These are phyloP conservation scores for Holothuria scabra DNA, from an alignment of 53 echinoderm and acorn worm genomes.

Conservation along the genomic window DNA sequence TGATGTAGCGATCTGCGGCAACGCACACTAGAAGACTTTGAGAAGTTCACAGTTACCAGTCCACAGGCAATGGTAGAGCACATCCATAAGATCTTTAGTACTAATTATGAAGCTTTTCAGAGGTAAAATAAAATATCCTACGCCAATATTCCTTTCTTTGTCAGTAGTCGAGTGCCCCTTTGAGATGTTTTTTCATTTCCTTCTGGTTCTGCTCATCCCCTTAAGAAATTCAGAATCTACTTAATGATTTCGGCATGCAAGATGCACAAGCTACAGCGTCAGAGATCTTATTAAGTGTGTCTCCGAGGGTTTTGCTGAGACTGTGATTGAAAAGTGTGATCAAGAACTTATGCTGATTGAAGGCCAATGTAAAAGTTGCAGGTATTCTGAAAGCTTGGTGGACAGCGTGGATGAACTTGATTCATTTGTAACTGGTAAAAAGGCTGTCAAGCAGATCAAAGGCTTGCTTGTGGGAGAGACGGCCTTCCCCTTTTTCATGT, in stretches of 20 bases:
- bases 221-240: conserved; percentile 35
- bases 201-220: conserved; percentile 38
- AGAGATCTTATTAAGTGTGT: conserved; percentile 36
- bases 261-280: conserved; percentile 20
- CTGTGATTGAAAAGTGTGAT: conserved; percentile 47
- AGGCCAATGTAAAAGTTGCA: conserved; percentile 39
- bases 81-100: conserved; percentile 2
- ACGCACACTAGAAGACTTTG: no score
- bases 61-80: no score
- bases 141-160: conserved; percentile 28
- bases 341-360: conserved; percentile 42
- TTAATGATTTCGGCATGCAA: conserved; percentile 31
- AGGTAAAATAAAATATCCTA: conserved; percentile 14
- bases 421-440: no score
- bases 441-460: no score
- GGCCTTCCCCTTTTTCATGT: no score
- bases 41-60: no score
- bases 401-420: no score
- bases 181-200: conserved; percentile 20
- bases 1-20: no score
- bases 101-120: conserved; percentile 15
- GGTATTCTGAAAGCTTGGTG: neutral
- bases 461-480: no score
- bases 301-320: conserved; percentile 33
- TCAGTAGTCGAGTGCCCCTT: conserved; percentile 30